Percentiles rank a stretch among this genome's conserved stretches.
Conservation (phyloP, 2,113 vertebrate species). For the Chaetodon auriga region DNA sequence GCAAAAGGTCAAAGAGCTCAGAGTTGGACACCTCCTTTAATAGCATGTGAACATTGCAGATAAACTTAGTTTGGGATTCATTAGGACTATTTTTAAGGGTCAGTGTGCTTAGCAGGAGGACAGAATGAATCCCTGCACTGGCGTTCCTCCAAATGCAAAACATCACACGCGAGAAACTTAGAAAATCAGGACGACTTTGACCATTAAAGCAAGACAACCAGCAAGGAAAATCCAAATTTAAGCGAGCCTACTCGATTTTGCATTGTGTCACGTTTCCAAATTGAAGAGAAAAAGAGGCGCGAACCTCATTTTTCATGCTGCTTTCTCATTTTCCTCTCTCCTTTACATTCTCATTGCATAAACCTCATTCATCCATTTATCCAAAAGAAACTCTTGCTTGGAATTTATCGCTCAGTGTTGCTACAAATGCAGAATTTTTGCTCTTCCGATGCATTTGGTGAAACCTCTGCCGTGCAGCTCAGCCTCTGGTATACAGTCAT, state of each 20-base stretch:
- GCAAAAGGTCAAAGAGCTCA: conserved; percentile 14
- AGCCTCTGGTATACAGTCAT: conserved; percentile 5
- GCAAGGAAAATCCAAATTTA: background rate
- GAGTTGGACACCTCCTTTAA: background rate
- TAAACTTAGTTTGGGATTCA: background rate
- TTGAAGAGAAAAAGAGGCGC: background rate
- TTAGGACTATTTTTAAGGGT: background rate
- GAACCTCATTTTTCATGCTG: background rate
- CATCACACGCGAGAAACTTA: background rate
- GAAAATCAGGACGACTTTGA: background rate
- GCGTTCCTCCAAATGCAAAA: background rate
- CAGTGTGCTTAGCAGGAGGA: background rate
- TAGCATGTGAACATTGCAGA: background rate
- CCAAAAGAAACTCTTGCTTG: background rate
- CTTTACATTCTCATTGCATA: background rate
- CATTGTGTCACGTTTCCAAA: background rate
- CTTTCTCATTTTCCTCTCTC: background rate
- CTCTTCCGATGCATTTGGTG: background rate
- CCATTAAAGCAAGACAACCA: background rate
- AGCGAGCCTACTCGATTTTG: background rate
- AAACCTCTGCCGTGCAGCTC: background rate
- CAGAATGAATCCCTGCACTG: background rate
- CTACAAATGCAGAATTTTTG: background rate
- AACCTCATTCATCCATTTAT: background rate
- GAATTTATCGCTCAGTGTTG: background rate